Percentiles rank a stretch among this genome's conserved stretches.
phyloP scores from a whole-genome alignment of 2,797 vertebrate genomes.

The Sardinella longiceps region DNA sequence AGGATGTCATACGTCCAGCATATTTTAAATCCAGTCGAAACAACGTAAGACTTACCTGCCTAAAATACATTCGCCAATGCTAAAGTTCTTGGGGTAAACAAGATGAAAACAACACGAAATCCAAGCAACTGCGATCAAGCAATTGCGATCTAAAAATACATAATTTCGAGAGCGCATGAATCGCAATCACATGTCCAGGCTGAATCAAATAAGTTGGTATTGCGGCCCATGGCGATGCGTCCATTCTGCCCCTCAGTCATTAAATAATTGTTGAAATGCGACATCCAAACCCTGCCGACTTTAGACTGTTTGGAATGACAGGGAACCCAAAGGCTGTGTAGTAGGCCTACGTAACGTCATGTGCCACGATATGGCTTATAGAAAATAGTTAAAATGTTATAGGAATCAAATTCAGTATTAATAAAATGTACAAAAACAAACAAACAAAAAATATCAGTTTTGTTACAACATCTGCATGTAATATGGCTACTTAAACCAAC shows the following conservation, averaged over 20 bases:
- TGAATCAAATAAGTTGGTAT: too few species aligned
- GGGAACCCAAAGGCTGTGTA: background rate
- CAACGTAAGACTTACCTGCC: slow-evolving; percentile 39
- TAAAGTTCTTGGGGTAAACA: background rate
- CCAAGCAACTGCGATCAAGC: background rate
- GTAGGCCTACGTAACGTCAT: background rate
- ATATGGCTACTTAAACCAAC: background rate
- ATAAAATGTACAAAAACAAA: background rate
- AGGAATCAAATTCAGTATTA: background rate
- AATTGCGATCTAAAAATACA: background rate
- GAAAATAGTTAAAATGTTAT: background rate
- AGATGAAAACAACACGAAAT: background rate
- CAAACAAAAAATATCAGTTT: slow-evolving; percentile 7
- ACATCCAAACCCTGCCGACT: background rate
- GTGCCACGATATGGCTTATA: background rate
- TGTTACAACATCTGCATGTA: background rate
- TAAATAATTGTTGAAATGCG: background rate
- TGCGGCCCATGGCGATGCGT: background rate
- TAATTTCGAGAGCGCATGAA: background rate
- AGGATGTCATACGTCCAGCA: slow-evolving; percentile 74
- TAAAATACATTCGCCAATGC: slow-evolving; percentile 7
- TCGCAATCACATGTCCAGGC: background rate
- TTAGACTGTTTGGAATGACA: background rate
- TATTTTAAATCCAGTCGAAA: slow-evolving; percentile 68
- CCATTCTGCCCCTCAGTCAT: background rate